Conservation (phyloP, 2,113 vertebrate species). For the Nansenia antarctica region DNA sequence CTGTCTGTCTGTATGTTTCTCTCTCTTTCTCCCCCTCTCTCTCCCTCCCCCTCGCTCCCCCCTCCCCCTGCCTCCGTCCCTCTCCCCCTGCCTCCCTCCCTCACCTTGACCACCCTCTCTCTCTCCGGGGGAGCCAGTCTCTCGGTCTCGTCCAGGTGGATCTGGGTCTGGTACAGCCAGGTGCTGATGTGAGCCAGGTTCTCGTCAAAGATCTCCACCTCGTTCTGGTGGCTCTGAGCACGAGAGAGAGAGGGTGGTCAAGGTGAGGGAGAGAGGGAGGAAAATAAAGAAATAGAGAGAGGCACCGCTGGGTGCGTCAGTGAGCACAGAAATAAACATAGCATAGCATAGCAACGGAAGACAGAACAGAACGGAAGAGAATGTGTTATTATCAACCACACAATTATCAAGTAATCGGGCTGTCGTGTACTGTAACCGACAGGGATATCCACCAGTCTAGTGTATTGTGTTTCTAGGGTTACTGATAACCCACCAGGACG, state of each 20-base stretch:
- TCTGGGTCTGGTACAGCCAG: slow-evolving; percentile 97
- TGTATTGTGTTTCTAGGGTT: no score
- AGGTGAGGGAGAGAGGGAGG: background rate
- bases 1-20: background rate
- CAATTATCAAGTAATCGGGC: no score
- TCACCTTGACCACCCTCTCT: slow-evolving; percentile 89
- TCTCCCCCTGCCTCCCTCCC: slow-evolving; percentile 82
- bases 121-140: slow-evolving; percentile 82
- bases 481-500: slow-evolving; percentile 85
- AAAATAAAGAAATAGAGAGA: background rate
- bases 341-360: no score
- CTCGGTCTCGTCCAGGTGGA: slow-evolving; percentile 92
- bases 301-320: no score
- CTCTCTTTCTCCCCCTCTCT: background rate
- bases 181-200: slow-evolving; percentile 98
- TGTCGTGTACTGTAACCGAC: no score
- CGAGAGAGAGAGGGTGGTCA: background rate
- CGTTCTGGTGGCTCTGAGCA: slow-evolving; percentile 87
- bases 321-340: no score
- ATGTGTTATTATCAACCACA: no score
- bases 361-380: no score
- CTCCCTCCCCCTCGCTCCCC: no score
- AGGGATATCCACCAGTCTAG: no score
- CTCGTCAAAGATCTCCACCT: slow-evolving; percentile 95
- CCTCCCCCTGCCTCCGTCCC: background rate